Evolutionary conservation across 2,888 invertebrate species (phyloP).

Genomic region (Calameuta filiformis): DNA sequence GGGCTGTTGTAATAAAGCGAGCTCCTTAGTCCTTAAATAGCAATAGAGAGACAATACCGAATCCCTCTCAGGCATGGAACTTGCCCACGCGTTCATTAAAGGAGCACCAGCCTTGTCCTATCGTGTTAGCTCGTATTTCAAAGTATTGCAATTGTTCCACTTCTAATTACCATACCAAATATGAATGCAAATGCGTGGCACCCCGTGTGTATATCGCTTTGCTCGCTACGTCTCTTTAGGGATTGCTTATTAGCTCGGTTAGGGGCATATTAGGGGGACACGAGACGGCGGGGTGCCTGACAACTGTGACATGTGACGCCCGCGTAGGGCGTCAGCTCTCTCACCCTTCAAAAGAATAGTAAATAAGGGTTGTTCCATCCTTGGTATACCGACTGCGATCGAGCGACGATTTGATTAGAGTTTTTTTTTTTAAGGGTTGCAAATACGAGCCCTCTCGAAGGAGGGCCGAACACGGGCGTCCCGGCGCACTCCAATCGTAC

Average conservation of each 20-base stretch:
- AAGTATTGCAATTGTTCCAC: constrained; percentile 53
- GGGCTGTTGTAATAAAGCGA: not conserved
- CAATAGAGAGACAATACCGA: not conserved
- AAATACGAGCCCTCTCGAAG: not conserved
- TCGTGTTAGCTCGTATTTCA: constrained; percentile 27
- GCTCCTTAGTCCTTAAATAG: not conserved
- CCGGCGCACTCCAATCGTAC: constrained; percentile 19
- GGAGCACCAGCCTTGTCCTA: constrained; percentile 25
- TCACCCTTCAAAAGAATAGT: constrained; percentile 45
- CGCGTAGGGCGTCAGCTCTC: constrained; percentile 40
- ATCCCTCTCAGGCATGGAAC: not conserved
- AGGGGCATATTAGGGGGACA: constrained; percentile 56
- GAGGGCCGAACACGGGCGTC: not conserved
- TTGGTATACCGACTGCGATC: constrained; percentile 41
- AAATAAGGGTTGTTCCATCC: constrained; percentile 47
- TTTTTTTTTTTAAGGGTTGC: not conserved
- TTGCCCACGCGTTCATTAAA: constrained; percentile 17
- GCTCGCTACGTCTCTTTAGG: constrained; percentile 51
- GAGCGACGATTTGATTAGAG: constrained; percentile 53
- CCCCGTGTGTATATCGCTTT: constrained; percentile 38
- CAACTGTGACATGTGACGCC: constrained; percentile 52
- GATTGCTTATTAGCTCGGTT: constrained; percentile 62
- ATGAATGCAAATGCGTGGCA: constrained; percentile 56
- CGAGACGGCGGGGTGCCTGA: constrained; percentile 34
- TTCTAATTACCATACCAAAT: constrained; percentile 63